phyloP scores from a whole-genome alignment of 2,797 vertebrate species.

The Hydrolagus colliei region DNA sequence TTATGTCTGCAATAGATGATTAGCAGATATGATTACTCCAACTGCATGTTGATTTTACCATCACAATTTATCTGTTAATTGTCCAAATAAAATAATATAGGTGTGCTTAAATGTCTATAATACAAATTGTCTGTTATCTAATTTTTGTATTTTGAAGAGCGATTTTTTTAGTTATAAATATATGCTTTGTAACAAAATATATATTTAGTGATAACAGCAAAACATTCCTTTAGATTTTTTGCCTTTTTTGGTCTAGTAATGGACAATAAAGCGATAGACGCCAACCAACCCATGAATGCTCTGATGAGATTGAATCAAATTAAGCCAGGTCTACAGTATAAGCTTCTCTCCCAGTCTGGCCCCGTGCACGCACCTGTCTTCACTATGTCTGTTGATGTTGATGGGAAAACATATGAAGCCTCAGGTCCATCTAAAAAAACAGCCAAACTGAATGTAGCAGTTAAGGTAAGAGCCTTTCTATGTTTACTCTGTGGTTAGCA shows the following conservation, averaged over 20 bases:
- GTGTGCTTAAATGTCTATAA: not conserved
- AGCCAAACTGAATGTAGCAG: slow-evolving; percentile 94
- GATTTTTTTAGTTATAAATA: not conserved
- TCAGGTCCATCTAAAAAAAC: slow-evolving; percentile 98
- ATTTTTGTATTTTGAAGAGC: not conserved
- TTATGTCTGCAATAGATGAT: not conserved
- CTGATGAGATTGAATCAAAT: slow-evolving; percentile 98
- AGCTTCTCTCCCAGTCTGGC: slow-evolving; percentile 94
- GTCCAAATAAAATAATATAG: not conserved
- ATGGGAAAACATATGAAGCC: slow-evolving; percentile 86
- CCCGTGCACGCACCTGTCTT: slow-evolving; percentile 97
- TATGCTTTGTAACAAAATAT: not conserved
- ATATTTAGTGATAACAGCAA: too few species aligned
- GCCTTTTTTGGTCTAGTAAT: slow-evolving; percentile 62
- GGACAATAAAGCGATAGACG: slow-evolving; percentile 97
- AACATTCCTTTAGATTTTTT: slow-evolving; percentile 22
- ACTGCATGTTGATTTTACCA: too few species aligned
- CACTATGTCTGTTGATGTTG: slow-evolving; percentile 97
- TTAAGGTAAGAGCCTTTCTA: slow-evolving; percentile 68
- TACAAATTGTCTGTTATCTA: not conserved
- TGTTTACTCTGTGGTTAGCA: too few species aligned
- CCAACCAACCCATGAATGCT: slow-evolving; percentile 90
- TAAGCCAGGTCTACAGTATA: slow-evolving; percentile 94
- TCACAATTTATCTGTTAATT: not conserved
- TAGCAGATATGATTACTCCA: not conserved